These are phyloP conservation scores for Acanthiza pusilla DNA, from an alignment of 2,797 vertebrate genomes.

Conservation along the genomic window DNA sequence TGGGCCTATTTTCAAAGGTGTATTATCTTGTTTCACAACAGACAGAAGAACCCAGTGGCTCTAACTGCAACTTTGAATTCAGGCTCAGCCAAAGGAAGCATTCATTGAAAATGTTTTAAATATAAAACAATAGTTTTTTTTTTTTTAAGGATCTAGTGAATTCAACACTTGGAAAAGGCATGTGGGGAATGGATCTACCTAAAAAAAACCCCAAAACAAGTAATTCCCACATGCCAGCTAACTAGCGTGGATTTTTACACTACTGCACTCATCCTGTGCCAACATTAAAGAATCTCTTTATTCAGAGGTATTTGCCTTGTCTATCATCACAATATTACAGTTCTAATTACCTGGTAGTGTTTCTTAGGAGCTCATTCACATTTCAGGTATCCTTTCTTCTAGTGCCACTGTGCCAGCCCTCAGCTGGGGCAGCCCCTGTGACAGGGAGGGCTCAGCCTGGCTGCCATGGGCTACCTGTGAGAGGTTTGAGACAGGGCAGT, in stretches of 20 bases:
- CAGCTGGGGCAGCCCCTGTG: not conserved
- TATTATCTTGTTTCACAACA: not conserved
- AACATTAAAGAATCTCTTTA: not conserved
- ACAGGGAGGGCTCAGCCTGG: not conserved
- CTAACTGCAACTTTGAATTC: not conserved
- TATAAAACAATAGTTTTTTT: not conserved
- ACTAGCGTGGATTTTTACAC: not conserved
- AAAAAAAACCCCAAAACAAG: not conserved
- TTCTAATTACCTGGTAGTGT: not conserved
- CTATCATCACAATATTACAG: not conserved
- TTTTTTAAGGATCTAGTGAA: not conserved
- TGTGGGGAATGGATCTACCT: not conserved
- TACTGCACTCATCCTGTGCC: fast-evolving
- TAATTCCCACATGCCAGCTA: not conserved
- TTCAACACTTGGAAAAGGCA: not conserved
- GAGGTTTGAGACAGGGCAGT: not conserved
- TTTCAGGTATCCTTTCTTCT: not conserved
- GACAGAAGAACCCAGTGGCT: not conserved
- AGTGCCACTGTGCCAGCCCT: not conserved
- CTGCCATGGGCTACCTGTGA: not conserved
- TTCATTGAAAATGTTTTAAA: not conserved
- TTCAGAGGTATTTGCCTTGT: not conserved
- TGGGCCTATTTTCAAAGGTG: not conserved
- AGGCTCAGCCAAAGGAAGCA: not conserved
- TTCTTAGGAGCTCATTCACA: not conserved